These are phyloP conservation scores for Plecotus auritus DNA, from an alignment of 2,113 vertebrate genomes.

Conservation along the genomic window DNA sequence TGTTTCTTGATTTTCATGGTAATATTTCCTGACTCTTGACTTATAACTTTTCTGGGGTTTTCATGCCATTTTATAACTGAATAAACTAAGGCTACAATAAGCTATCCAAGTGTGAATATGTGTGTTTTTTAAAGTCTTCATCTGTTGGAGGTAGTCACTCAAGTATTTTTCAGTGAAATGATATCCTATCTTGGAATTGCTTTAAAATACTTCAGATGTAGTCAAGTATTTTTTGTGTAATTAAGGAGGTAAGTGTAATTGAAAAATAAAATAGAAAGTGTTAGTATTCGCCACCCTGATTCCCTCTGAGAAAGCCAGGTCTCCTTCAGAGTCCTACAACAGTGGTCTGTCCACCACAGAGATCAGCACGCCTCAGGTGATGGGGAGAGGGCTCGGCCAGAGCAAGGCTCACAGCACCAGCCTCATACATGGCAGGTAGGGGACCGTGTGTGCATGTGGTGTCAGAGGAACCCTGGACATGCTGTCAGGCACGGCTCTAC, in stretches of 20 bases:
- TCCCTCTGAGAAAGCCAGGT: neutral
- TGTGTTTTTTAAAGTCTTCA: neutral
- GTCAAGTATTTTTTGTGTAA: neutral
- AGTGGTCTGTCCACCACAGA: neutral
- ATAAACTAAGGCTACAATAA: neutral
- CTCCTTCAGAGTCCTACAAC: neutral
- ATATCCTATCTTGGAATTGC: neutral
- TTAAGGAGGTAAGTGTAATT: neutral
- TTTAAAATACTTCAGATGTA: slow-evolving; percentile 14
- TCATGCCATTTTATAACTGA: neutral
- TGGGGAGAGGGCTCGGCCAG: neutral
- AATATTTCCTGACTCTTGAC: neutral
- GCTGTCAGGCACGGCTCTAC: neutral
- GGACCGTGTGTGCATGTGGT: rapidly evolving
- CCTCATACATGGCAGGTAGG: neutral
- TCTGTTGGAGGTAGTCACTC: neutral
- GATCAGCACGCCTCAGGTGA: neutral
- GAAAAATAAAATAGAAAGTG: slow-evolving; percentile 2
- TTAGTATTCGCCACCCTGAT: neutral
- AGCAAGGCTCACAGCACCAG: neutral
- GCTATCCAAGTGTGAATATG: neutral
- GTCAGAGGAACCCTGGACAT: neutral
- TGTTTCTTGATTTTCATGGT: neutral
- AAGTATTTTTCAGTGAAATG: neutral
- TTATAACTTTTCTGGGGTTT: neutral